Evolutionary conservation across 2,797 vertebrate species (phyloP).

Genomic region (Melanotaenia trifasciata): DNA sequence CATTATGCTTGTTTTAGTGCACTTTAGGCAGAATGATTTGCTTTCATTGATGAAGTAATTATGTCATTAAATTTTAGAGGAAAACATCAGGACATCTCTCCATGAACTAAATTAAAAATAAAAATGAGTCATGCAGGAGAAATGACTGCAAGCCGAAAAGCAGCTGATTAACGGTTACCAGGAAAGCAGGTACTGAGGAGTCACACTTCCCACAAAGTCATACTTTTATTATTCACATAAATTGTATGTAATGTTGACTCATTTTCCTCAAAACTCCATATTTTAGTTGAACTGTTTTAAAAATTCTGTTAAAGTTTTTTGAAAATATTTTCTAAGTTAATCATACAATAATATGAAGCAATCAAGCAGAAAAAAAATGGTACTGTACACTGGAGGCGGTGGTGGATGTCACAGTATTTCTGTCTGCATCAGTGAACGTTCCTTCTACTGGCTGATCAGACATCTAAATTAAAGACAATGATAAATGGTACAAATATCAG

Average conservation of each 20-base stretch:
- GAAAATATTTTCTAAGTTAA: background rate
- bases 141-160: too few species aligned
- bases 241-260: background rate
- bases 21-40: background rate
- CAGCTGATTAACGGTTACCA: too few species aligned
- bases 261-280: background rate
- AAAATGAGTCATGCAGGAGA: background rate
- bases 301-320: background rate
- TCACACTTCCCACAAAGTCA: background rate
- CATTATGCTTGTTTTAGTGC: background rate
- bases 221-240: background rate
- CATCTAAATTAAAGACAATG: constrained; percentile 80
- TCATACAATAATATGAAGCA: background rate
- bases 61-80: too few species aligned
- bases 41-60: background rate
- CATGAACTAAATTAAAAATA: background rate
- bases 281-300: background rate
- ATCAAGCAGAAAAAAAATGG: background rate
- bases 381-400: constrained; percentile 89
- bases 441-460: constrained; percentile 88
- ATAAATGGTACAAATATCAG: background rate
- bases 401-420: constrained; percentile 89
- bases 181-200: background rate
- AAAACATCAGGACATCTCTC: too few species aligned
- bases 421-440: constrained; percentile 87